Evolutionary conservation across 2,888 invertebrate species (phyloP).

Genomic region (Amorpha juglandis): DNA sequence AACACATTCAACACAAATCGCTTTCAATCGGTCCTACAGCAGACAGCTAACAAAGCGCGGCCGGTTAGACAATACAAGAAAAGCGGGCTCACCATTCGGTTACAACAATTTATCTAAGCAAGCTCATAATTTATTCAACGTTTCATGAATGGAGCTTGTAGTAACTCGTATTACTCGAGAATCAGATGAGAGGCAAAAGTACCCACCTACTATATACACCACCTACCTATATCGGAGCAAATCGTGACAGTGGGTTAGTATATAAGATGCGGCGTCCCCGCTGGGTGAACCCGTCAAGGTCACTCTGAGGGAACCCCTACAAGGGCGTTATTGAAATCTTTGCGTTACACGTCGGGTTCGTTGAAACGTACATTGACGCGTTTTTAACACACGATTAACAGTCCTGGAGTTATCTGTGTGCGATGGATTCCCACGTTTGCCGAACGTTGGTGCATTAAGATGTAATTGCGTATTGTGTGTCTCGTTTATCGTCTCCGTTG

Average conservation of each 20-base stretch:
- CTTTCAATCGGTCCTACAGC: neutral
- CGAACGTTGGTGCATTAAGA: neutral
- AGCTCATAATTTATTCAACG: constrained; percentile 38
- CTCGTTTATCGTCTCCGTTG: neutral
- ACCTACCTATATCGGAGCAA: constrained; percentile 48
- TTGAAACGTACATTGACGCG: constrained; percentile 36
- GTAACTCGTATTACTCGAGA: constrained; percentile 37
- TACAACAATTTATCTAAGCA: constrained; percentile 26
- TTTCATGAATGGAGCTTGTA: constrained; percentile 46
- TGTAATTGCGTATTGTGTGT: neutral
- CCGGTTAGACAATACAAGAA: constrained; percentile 22
- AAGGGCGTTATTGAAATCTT: constrained; percentile 62
- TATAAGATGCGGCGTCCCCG: constrained; percentile 62
- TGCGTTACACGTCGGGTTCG: constrained; percentile 45
- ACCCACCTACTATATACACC: constrained; percentile 34
- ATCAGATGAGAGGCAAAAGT: constrained; percentile 43
- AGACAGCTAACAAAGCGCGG: neutral
- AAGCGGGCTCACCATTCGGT: constrained; percentile 21
- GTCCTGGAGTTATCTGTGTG: neutral
- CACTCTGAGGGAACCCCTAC: constrained; percentile 61
- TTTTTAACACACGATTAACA: constrained; percentile 9
- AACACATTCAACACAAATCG: constrained; percentile 8
- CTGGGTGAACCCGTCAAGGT: constrained; percentile 68
- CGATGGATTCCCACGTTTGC: neutral
- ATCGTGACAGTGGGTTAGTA: constrained; percentile 61